Base-by-base conservation (phyloP, 2,113 vertebrate genomes). In the Onychostruthus taczanowskii region DNA sequence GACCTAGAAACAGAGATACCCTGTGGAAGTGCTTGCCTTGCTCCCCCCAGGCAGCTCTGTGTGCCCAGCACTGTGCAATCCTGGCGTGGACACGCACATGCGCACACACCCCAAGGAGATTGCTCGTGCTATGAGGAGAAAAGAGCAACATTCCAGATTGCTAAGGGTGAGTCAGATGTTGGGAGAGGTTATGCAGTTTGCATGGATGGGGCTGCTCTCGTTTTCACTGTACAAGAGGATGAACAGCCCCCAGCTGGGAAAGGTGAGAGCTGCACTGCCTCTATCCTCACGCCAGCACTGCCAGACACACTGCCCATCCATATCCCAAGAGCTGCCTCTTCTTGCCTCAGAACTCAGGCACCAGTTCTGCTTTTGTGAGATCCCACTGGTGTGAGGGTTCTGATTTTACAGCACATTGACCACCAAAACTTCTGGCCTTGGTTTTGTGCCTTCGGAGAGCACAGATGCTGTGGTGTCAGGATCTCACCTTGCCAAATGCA, bases 401-500 rank as follows among this genome's bases (percentile, higher is more conserved):
- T 35, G 44, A 9, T 86, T 56, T 41, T 61, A 17, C 35, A 39
- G 58, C 43, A 28, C 41, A 7, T 13, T 2, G 1, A 13, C 23
- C 70, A 33, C 52, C 52, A 72, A 72, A 56, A 28, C 11, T 35
- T 52, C 28, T 27, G 43, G 35, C 27, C 37, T 78, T 62, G 41
- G 4, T 19, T 64, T 77, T 41, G 21, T n/a, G n/a, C 46, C 61
- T 87, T 23, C 3, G 5, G 56, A n/a, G 20, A 0, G 0, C 9
- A 13, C 47, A 70, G 24, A 4, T 15, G 43, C 28, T 46, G 59
- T 0, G 0, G 9, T 33, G 39, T n/a, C 52, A 26, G 52, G 23
- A 16, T 22, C n/a, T 18, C 17, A 14, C 31, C 24, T 8, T 1
- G 1, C 9, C 56, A 46, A 49, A 39, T 16, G 35, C 0, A 1